Evolutionary conservation across 2,888 invertebrate genomes (phyloP).

Genomic region (Plusia festucae): DNA sequence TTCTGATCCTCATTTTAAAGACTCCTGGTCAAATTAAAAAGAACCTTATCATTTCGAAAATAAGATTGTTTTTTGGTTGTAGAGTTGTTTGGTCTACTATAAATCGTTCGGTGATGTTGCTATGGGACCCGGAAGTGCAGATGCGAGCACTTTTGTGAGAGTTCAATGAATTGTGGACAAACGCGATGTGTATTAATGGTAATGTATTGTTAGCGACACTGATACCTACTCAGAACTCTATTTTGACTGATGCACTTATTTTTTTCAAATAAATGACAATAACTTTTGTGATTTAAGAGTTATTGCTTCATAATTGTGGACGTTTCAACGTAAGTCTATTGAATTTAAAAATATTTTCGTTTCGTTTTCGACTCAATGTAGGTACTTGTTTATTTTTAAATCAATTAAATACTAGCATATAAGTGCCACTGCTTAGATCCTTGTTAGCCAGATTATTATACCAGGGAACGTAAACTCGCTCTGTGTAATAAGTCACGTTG

Average conservation of each 20-base stretch:
- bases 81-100: constrained; percentile 27
- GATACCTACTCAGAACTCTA: constrained; percentile 44
- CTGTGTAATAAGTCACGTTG: no score
- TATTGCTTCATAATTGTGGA: background rate
- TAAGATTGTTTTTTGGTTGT: constrained; percentile 24
- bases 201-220: constrained; percentile 44
- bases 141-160: constrained; percentile 65
- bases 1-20: constrained; percentile 8
- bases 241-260: constrained; percentile 49
- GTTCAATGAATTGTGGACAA: constrained; percentile 60
- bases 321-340: background rate
- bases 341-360: no score
- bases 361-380: no score
- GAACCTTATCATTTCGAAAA: background rate
- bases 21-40: background rate
- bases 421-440: no score
- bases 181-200: constrained; percentile 49
- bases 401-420: no score
- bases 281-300: background rate
- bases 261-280: constrained; percentile 5
- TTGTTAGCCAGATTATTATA: no score
- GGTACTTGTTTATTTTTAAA: no score
- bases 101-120: constrained; percentile 62
- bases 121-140: constrained; percentile 67
- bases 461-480: no score